phyloP scores from a whole-genome alignment of 2,888 invertebrate species.

The Lochmaea capreae region DNA sequence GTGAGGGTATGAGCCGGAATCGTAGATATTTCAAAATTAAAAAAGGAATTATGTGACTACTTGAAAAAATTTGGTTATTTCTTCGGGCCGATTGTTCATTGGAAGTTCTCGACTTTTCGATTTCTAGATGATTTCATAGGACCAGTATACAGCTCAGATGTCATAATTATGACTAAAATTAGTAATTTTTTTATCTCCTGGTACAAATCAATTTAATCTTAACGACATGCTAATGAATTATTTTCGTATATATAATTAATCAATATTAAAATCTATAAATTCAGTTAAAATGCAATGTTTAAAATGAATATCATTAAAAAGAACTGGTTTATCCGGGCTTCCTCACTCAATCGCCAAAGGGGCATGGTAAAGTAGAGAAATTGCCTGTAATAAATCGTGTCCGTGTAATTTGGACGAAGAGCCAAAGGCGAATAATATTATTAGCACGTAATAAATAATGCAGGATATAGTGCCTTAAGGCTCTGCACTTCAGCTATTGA shows the following conservation, averaged over 20 bases:
- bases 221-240: neutral
- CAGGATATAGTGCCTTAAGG: neutral
- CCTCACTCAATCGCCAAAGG: neutral
- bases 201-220: neutral
- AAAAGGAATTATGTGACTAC: no score
- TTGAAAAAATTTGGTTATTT: no score
- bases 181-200: neutral
- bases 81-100: no score
- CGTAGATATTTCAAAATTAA: no score
- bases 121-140: no score
- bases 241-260: neutral
- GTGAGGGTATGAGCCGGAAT: no score
- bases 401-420: neutral
- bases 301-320: conserved; percentile 3
- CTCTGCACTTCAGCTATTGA: neutral
- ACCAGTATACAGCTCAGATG: no score
- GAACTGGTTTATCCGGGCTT: neutral
- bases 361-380: neutral
- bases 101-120: no score
- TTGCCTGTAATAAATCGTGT: neutral
- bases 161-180: no score
- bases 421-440: neutral
- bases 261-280: conserved; percentile 7
- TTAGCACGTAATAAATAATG: conserved; percentile 9
- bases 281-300: neutral